phyloP scores from a whole-genome alignment of 2,888 invertebrate species.

The Hydropsyche betteni region DNA sequence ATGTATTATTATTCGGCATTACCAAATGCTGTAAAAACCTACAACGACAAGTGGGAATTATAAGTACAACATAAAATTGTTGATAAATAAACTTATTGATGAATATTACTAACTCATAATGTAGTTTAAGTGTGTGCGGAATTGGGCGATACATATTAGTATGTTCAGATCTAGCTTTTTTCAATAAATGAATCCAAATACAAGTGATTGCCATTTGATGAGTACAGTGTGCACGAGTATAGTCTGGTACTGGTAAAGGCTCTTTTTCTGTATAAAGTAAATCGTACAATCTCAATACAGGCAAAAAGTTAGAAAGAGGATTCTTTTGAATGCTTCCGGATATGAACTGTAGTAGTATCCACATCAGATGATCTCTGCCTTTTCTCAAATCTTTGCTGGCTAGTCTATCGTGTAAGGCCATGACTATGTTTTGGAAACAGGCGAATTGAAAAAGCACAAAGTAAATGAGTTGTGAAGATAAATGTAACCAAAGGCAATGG shows the following conservation, averaged over 20 bases:
- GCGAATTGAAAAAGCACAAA: slow-evolving; percentile 95
- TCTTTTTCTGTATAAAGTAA: slow-evolving; percentile 93
- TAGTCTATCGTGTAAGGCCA: slow-evolving; percentile 85
- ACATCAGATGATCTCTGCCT: slow-evolving; percentile 98
- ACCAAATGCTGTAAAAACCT: slow-evolving; percentile 88
- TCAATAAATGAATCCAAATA: slow-evolving; percentile 95
- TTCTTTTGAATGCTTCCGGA: slow-evolving; percentile 96
- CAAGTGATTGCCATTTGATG: slow-evolving; percentile 94
- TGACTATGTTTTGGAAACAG: slow-evolving; percentile 90
- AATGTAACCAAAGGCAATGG: slow-evolving; percentile 91
- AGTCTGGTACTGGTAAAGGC: slow-evolving; percentile 88
- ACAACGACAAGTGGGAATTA: slow-evolving; percentile 53
- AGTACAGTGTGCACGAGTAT: slow-evolving; percentile 84
- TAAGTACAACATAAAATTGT: background rate
- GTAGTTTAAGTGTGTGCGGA: slow-evolving; percentile 82
- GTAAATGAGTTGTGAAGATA: slow-evolving; percentile 94
- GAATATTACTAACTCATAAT: slow-evolving; percentile 74
- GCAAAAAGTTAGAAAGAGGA: slow-evolving; percentile 86
- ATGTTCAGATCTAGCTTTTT: slow-evolving; percentile 90
- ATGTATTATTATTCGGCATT: slow-evolving; percentile 74
- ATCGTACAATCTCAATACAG: slow-evolving; percentile 90
- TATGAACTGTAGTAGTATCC: slow-evolving; percentile 96
- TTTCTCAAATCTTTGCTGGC: slow-evolving; percentile 83
- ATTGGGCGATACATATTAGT: slow-evolving; percentile 79
- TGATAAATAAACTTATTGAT: background rate